Evolutionary conservation across 2,888 invertebrate species (phyloP).

Genomic region (Phaonia tiefii): DNA sequence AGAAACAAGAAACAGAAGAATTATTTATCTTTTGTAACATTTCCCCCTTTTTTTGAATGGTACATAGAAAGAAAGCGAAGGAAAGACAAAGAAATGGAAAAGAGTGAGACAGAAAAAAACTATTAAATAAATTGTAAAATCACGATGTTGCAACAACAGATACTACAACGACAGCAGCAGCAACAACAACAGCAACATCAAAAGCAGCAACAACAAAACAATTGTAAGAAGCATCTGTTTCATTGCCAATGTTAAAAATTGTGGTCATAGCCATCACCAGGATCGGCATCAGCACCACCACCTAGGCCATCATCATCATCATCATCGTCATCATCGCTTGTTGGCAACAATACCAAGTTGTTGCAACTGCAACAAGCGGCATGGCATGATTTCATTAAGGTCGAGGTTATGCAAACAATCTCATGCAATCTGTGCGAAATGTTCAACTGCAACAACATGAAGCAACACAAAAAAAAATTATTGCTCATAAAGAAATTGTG

Average conservation of each 20-base stretch:
- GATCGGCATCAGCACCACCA: constrained; percentile 16
- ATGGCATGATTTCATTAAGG: constrained; percentile 77
- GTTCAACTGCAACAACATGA: constrained; percentile 48
- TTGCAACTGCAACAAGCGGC: constrained; percentile 53
- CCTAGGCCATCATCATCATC: not conserved
- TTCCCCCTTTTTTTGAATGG: constrained; percentile 51
- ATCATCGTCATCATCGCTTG: constrained; percentile 13
- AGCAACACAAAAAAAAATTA: constrained; percentile 70
- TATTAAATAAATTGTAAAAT: constrained; percentile 67
- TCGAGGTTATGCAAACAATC: constrained; percentile 77
- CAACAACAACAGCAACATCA: constrained; percentile 38
- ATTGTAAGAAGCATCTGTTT: constrained; percentile 47
- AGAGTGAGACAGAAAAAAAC: constrained; percentile 42
- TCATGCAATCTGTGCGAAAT: constrained; percentile 67
- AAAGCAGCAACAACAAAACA: constrained; percentile 21
- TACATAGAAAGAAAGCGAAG: constrained; percentile 37
- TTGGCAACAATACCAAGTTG: constrained; percentile 30
- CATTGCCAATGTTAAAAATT: constrained; percentile 53
- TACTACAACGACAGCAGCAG: constrained; percentile 52
- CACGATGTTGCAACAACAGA: constrained; percentile 64
- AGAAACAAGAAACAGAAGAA: constrained; percentile 53
- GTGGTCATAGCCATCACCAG: constrained; percentile 37
- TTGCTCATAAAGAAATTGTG: constrained; percentile 62
- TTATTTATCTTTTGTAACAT: constrained; percentile 64
- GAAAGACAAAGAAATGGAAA: constrained; percentile 10